Percentiles rank a stretch among this genome's conserved stretches.
Evolutionary conservation across 2,797 vertebrate species (phyloP).

Genomic region (Intellagama lesueurii): DNA sequence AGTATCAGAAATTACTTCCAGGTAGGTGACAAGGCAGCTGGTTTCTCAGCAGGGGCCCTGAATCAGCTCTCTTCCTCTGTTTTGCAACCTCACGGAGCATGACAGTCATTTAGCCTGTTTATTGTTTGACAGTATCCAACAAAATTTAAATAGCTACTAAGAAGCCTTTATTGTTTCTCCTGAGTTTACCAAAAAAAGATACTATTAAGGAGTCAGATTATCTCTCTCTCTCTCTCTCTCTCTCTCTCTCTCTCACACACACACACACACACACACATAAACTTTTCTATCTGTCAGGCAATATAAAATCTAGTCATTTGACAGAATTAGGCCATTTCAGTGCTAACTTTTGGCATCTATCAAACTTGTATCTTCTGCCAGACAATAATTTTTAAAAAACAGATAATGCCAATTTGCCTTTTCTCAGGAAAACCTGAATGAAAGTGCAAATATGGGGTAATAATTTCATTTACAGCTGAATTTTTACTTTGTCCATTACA

Average conservation of each 20-base stretch:
- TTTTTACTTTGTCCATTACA: background rate
- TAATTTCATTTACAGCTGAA: background rate
- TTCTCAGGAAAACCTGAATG: background rate
- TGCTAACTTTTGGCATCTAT: slow-evolving; percentile 37
- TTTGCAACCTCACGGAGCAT: background rate
- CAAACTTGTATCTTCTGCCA: slow-evolving; percentile 36
- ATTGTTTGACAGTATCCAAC: slow-evolving; percentile 15
- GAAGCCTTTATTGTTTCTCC: background rate
- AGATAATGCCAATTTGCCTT: slow-evolving; percentile 1
- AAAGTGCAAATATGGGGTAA: background rate
- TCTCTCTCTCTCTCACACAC: too few relatives aligned
- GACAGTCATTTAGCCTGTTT: background rate
- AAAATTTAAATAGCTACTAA: background rate
- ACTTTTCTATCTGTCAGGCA: background rate
- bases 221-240: too few relatives aligned
- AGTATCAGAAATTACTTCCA: background rate
- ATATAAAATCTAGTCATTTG: slow-evolving; percentile 46
- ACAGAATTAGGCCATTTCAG: slow-evolving; percentile 38
- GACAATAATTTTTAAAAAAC: slow-evolving; percentile 16
- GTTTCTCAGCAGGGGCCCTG: background rate
- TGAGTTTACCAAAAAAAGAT: slow-evolving; percentile 2
- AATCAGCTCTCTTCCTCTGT: background rate
- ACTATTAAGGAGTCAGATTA: background rate
- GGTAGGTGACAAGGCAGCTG: background rate
- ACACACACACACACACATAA: too few relatives aligned